phyloP scores from a whole-genome alignment of 2,797 vertebrate genomes.

The Parambassis ranga region DNA sequence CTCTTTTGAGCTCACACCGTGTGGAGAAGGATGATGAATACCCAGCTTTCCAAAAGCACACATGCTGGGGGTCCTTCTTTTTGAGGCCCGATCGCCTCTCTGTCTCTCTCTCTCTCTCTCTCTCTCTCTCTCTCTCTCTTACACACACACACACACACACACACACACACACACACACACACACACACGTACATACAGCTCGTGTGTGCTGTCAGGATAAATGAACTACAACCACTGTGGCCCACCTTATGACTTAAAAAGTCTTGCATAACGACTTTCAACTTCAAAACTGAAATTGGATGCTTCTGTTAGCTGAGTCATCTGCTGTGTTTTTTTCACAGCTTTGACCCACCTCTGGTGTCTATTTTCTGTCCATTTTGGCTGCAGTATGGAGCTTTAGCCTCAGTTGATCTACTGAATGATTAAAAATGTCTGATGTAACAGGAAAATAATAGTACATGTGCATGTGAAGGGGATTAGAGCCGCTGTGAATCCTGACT shows the following conservation, averaged over 20 bases:
- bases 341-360: conserved; percentile 28
- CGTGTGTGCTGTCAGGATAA: conserved; percentile 17
- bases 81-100: conserved; percentile 17
- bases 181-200: not conserved
- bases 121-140: too few species aligned
- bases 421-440: not conserved
- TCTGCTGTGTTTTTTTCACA: conserved; percentile 28
- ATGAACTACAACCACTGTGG: conserved; percentile 30
- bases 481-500: too few species aligned
- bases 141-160: conserved; percentile 3
- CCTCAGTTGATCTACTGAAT: not conserved
- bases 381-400: conserved; percentile 3
- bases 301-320: conserved; percentile 62
- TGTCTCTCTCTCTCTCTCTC: too few species aligned
- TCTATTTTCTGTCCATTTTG: conserved; percentile 15
- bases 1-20: conserved; percentile 58
- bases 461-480: too few species aligned
- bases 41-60: conserved; percentile 56
- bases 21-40: conserved; percentile 73
- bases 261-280: conserved; percentile 53
- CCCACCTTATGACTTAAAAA: conserved; percentile 49
- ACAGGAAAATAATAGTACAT: too few species aligned
- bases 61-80: conserved; percentile 46
- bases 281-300: conserved; percentile 54
- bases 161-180: conserved; percentile 6